Percentiles rank a stretch among this genome's conserved stretches.
These are phyloP conservation scores for Aspidapion aeneum DNA, from an alignment of 2,888 invertebrate genomes.

Conservation along the genomic window DNA sequence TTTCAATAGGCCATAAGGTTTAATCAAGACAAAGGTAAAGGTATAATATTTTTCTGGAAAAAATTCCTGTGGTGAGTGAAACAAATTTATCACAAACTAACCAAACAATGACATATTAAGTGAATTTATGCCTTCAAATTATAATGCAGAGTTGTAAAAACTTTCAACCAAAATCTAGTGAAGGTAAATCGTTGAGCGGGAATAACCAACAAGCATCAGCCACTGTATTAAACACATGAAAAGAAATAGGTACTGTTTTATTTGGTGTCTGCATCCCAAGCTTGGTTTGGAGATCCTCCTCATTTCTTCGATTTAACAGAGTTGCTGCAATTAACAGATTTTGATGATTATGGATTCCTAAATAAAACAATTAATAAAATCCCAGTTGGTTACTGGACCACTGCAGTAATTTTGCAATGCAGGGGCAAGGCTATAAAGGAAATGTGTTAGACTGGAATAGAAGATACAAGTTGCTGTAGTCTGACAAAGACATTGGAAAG, in stretches of 20 bases:
- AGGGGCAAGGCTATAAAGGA: conserved; percentile 48
- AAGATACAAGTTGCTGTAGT: conserved; percentile 41
- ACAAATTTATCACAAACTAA: too few relatives aligned
- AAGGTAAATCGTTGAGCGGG: conserved; percentile 51
- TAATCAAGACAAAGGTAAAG: too few relatives aligned
- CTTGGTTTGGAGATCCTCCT: conserved; percentile 38
- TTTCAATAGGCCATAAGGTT: too few relatives aligned
- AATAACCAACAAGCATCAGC: conserved; percentile 52
- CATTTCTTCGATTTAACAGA: conserved; percentile 41
- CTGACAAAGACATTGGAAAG: conserved; percentile 45
- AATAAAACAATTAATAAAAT: conserved; percentile 38
- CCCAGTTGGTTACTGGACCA: conserved; percentile 35
- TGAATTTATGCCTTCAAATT: too few relatives aligned
- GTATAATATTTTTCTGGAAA: too few relatives aligned
- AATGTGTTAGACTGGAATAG: conserved; percentile 42
- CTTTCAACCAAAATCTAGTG: conserved; percentile 50
- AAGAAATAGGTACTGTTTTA: conserved; percentile 52
- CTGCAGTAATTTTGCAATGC: conserved; percentile 47
- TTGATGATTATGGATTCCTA: conserved; percentile 46
- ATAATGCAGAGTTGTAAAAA: conserved; percentile 43
- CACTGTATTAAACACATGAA: conserved; percentile 52
- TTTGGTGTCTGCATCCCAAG: conserved; percentile 39
- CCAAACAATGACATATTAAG: too few relatives aligned
- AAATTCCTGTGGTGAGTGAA: too few relatives aligned
- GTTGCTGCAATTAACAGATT: conserved; percentile 49